Percentiles rank a stretch among this genome's conserved stretches.
Evolutionary conservation across 2,797 vertebrate species (phyloP).

Genomic region (Alosa sapidissima): DNA sequence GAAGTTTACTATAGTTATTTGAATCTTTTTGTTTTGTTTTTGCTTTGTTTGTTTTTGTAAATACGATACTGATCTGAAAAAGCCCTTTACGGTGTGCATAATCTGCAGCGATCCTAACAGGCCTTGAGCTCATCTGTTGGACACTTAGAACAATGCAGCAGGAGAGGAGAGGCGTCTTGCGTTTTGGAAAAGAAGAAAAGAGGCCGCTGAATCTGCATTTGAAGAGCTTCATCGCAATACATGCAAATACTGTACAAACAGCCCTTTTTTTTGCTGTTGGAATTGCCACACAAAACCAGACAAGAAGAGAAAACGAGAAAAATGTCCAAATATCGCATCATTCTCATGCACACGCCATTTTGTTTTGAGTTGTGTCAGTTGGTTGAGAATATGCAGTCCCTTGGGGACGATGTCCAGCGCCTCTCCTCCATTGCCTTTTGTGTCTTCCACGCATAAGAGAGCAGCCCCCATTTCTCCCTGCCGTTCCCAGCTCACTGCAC

Average conservation of each 20-base stretch:
- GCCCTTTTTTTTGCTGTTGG: not conserved
- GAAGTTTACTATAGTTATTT: slow-evolving; percentile 57
- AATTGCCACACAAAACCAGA: not conserved
- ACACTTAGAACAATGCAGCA: not conserved
- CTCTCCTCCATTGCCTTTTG: not conserved
- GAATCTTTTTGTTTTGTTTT: slow-evolving; percentile 51
- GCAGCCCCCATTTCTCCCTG: not conserved
- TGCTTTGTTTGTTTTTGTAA: slow-evolving; percentile 51
- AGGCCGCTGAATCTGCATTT: not conserved
- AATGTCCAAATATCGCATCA: not conserved
- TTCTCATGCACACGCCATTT: not conserved
- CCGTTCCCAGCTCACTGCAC: not conserved
- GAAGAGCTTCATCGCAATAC: not conserved
- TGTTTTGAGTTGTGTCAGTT: not conserved
- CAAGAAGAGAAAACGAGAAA: not conserved
- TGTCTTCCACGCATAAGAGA: slow-evolving; percentile 5
- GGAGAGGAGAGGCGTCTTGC: not conserved
- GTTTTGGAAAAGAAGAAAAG: not conserved
- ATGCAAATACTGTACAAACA: not conserved
- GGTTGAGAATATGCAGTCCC: not conserved
- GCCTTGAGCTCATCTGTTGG: not conserved
- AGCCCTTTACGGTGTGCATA: slow-evolving; percentile 13
- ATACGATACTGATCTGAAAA: not conserved
- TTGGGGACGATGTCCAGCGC: not conserved
- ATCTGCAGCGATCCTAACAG: not conserved